Evolutionary conservation across 1,140 invertebrate species (phyloP).

Genomic region (Papilio helenus): DNA sequence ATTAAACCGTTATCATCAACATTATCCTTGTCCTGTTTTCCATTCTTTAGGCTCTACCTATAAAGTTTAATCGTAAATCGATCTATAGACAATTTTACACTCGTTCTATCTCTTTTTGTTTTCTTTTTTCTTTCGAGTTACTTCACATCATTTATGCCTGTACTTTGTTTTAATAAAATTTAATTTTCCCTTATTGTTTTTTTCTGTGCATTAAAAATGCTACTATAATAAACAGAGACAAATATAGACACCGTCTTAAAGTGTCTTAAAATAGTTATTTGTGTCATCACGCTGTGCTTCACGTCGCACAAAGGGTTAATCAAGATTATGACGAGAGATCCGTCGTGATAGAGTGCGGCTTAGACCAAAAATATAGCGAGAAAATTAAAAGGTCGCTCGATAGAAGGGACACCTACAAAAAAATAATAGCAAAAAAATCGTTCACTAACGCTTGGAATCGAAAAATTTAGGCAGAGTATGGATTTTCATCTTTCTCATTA

Average conservation of each 20-base stretch:
- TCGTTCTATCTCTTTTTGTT: too few species aligned
- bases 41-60: too few species aligned
- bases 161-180: too few species aligned
- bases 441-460: neutral
- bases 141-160: too few species aligned
- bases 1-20: neutral
- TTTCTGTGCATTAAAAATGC: neutral
- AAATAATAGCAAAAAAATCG: neutral
- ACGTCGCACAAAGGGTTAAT: conserved; percentile 12
- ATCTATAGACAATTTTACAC: too few species aligned
- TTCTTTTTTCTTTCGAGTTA: too few species aligned
- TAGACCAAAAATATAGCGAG: neutral
- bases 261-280: conserved; percentile 10
- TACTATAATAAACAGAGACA: neutral
- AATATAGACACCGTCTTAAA: neutral
- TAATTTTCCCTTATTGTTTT: too few species aligned
- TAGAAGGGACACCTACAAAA: neutral
- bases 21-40: neutral
- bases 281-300: conserved; percentile 4
- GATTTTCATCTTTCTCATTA: neutral
- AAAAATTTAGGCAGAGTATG: neutral
- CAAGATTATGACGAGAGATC: conserved; percentile 14
- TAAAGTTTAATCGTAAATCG: too few species aligned
- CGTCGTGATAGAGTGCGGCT: conserved; percentile 12
- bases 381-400: conserved; percentile 1